Evolutionary conservation across 2,888 invertebrate genomes (phyloP), one percentile per base, ranked within the genome.

Genomic region (Calephelis perditalis): DNA sequence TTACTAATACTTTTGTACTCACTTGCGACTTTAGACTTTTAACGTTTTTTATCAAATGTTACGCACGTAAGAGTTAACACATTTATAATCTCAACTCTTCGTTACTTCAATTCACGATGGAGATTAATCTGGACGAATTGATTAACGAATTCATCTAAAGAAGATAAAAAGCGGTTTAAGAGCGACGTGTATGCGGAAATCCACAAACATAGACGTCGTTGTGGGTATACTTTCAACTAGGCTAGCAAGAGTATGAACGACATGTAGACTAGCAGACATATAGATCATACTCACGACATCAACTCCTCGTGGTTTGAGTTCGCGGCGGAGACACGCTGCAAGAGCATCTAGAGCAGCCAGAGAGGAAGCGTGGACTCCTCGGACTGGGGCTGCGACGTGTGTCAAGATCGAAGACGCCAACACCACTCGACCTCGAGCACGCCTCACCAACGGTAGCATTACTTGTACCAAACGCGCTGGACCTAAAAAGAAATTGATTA

Each of bases 401-500:
- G 96, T 96, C 68, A 96, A 89, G 69, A 96, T 95, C 60, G 96
- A 96, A 52, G 96, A 94, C 9, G 97, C 92, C 73, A 96, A 93
- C 54, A 97, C 93, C 49, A 97, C 92, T 62, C 97, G 94, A 67
- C 97, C 96, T 73, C 94, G 94, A 5, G 95, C 94, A 58, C 95
- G 92, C 54, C 97, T 92, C 57, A 97, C 92, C 63, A 96, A 82
- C 0, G 97, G 97, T 69, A 98, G 84, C 92, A 97, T 96, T 65
- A 96, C 94, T 90, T 96, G 94, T 58, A 94, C 94, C 61, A 95
- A 81, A 9, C 94, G 91, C 7, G 95, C 90, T n/a, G 93, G 91
- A 64, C 95, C 94, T 93, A 71, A 6, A 58, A 65, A 54, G 0
- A 57, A 36, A 37, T 54, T 5, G 37, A 43, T 7, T 43, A 57